Percentiles rank a stretch among this genome's conserved stretches.
These are phyloP conservation scores for Lasiurus borealis DNA, from an alignment of 2,113 vertebrate genomes.

Conservation along the genomic window DNA sequence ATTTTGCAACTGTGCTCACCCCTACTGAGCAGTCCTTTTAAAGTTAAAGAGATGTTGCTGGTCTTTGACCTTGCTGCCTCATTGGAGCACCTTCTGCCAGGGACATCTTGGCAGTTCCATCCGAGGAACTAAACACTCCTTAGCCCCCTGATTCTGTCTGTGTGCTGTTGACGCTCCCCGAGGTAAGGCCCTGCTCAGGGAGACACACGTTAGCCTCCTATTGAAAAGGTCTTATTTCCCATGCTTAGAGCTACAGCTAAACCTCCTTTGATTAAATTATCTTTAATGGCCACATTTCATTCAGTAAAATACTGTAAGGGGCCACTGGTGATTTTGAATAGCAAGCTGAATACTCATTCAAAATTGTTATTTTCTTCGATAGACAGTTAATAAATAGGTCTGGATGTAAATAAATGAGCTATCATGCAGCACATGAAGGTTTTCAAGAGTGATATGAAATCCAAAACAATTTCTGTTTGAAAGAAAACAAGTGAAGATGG, in stretches of 20 bases:
- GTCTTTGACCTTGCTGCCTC: neutral
- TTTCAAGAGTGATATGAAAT: neutral
- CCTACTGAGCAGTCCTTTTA: neutral
- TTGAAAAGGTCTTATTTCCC: neutral
- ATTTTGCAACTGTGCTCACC: neutral
- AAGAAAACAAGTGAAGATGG: neutral
- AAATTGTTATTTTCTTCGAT: slow-evolving; percentile 1
- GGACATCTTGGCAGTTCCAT: neutral
- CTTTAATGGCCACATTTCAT: neutral
- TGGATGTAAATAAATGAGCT: neutral
- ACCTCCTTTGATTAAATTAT: neutral
- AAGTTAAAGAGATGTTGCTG: neutral
- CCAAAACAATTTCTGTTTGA: neutral
- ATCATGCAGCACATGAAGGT: neutral
- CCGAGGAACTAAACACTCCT: neutral
- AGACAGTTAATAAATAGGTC: neutral
- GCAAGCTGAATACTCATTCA: neutral
- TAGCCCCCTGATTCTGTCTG: neutral
- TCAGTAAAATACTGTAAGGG: neutral
- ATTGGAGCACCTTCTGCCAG: neutral
- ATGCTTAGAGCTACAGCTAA: neutral
- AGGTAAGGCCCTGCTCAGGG: neutral
- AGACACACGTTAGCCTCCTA: neutral
- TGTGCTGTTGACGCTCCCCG: neutral
- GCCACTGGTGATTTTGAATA: neutral